These are phyloP conservation scores for Harpagoxenus sublaevis DNA, from an alignment of 2,888 invertebrate species.

Conservation along the genomic window DNA sequence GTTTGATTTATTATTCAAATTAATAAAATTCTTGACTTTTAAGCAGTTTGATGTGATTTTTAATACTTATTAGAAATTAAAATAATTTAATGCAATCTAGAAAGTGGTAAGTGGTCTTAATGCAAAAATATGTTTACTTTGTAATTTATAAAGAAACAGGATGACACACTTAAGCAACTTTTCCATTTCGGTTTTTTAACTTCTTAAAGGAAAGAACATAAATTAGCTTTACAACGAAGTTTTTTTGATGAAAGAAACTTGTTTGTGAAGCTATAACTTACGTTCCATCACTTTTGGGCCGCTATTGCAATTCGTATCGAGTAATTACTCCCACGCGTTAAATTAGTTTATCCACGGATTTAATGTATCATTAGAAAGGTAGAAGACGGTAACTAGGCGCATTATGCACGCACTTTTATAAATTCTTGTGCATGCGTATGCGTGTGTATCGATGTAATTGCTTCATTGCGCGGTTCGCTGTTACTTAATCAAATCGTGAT, in stretches of 20 bases:
- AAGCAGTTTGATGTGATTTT: background rate
- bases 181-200: background rate
- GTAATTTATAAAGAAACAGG: background rate
- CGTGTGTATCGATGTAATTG: slow-evolving; percentile 10
- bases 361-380: slow-evolving; percentile 18
- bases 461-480: background rate
- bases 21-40: background rate
- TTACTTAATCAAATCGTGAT: slow-evolving; percentile 32
- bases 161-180: background rate
- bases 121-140: background rate
- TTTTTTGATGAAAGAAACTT: background rate
- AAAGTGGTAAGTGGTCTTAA: background rate
- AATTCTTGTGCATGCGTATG: background rate
- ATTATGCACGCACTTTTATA: slow-evolving; percentile 21
- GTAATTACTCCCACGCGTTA: background rate
- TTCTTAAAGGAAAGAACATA: background rate
- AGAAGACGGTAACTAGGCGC: background rate
- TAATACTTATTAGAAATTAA: background rate
- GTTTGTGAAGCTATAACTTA: background rate
- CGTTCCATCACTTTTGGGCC: background rate
- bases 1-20: background rate
- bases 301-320: background rate
- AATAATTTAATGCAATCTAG: background rate
- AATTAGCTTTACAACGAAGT: background rate
- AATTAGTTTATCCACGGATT: slow-evolving; percentile 19